These are phyloP conservation scores for Limnephilus rhombicus DNA, from an alignment of 2,888 invertebrate species.

Conservation along the genomic window DNA sequence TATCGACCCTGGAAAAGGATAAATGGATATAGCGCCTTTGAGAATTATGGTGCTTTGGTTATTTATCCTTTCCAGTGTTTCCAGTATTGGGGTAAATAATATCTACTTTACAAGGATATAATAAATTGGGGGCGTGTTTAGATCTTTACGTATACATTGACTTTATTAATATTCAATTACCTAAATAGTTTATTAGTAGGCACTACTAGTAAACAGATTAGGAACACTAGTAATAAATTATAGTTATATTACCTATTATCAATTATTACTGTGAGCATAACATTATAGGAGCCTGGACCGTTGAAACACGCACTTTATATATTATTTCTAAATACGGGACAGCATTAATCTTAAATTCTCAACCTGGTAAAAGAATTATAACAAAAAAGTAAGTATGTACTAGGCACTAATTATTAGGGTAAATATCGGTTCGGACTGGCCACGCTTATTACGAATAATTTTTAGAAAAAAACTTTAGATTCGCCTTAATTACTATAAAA, in stretches of 20 bases:
- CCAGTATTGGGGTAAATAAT: not conserved
- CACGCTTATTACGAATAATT: too few relatives aligned
- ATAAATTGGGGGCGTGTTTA: not conserved
- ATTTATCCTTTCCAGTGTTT: too few relatives aligned
- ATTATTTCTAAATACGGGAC: not conserved
- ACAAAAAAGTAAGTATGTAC: not conserved
- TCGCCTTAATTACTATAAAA: too few relatives aligned
- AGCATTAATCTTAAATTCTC: not conserved
- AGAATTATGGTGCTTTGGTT: too few relatives aligned
- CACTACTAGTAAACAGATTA: not conserved
- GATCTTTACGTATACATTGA: too few relatives aligned
- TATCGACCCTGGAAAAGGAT: too few relatives aligned
- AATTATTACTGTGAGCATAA: not conserved
- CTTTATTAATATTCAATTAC: not conserved
- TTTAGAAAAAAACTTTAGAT: too few relatives aligned
- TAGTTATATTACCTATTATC: not conserved
- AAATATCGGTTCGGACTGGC: too few relatives aligned
- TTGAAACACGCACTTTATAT: not conserved
- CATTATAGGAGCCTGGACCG: not conserved
- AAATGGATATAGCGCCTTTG: too few relatives aligned
- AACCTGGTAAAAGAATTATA: not conserved
- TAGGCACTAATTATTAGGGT: not conserved
- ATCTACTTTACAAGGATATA: not conserved
- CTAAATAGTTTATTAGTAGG: not conserved
- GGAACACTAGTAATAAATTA: not conserved